Percentiles rank a stretch among this genome's conserved stretches.
Conservation (phyloP, 2,888 invertebrate genomes). For the Sphaerophoria taeniata region DNA sequence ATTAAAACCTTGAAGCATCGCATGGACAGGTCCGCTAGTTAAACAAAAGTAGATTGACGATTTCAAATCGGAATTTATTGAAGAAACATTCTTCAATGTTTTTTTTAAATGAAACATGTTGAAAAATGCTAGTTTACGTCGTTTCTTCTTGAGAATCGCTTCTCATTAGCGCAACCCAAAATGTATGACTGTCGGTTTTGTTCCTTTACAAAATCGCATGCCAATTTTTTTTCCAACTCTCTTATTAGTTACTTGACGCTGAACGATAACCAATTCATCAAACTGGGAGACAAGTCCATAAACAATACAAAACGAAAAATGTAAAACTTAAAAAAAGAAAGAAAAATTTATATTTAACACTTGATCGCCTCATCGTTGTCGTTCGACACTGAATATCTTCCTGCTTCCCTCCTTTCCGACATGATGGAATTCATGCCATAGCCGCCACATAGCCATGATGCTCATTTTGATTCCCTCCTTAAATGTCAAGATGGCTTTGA, state of each 20-base stretch:
- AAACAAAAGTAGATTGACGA: too few relatives aligned
- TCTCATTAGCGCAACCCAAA: slow-evolving; percentile 5
- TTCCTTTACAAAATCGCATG: background rate
- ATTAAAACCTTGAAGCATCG: too few relatives aligned
- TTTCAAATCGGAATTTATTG: too few relatives aligned
- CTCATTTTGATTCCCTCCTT: slow-evolving; percentile 65
- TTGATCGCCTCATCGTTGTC: slow-evolving; percentile 44
- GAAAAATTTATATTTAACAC: slow-evolving; percentile 61
- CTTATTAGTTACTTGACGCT: background rate
- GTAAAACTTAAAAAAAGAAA: slow-evolving; percentile 34
- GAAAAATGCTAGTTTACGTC: too few relatives aligned
- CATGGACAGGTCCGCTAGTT: too few relatives aligned
- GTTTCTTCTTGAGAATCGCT: background rate
- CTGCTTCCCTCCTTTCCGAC: background rate
- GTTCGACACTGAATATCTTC: slow-evolving; percentile 12
- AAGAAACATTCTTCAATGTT: too few relatives aligned
- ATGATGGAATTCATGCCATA: background rate
- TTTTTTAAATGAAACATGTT: too few relatives aligned
- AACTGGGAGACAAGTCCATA: slow-evolving; percentile 25
- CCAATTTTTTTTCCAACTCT: background rate
- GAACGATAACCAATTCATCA: slow-evolving; percentile 18
- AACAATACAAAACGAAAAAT: slow-evolving; percentile 25
- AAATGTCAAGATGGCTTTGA: slow-evolving; percentile 71
- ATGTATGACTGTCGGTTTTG: background rate
- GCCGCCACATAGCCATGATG: slow-evolving; percentile 53